Conservation (phyloP, 1,140 invertebrate genomes). For the Pogonognathellus flavescens region DNA sequence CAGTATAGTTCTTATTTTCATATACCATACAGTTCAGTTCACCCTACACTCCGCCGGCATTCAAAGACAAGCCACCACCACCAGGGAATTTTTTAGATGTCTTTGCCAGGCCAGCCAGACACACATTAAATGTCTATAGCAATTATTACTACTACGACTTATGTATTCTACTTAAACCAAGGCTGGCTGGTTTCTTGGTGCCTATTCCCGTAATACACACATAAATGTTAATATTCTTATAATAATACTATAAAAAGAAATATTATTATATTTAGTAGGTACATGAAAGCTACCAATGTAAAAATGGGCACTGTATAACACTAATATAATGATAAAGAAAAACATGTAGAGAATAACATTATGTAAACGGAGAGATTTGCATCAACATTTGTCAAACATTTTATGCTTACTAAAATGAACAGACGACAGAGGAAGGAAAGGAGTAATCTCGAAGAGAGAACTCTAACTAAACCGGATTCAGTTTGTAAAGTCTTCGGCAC, state of each 20-base stretch:
- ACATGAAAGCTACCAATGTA: conserved; percentile 17
- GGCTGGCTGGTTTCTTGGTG: too few relatives aligned
- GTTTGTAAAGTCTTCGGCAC: conserved; percentile 49
- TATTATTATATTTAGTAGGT: not conserved
- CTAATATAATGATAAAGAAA: conserved; percentile 28
- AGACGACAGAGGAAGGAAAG: conserved; percentile 47
- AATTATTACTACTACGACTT: not conserved
- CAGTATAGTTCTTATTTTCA: not conserved
- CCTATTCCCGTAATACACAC: not conserved
- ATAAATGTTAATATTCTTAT: not conserved
- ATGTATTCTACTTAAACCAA: too few relatives aligned
- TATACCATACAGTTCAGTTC: not conserved
- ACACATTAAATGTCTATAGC: conserved; percentile 32
- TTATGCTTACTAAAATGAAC: conserved; percentile 48
- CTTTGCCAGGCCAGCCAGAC: conserved; percentile 14
- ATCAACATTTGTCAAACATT: conserved; percentile 50
- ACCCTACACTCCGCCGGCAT: conserved; percentile 8
- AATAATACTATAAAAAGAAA: not conserved
- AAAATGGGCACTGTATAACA: not conserved
- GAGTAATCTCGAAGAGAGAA: conserved; percentile 46
- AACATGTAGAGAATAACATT: conserved; percentile 45
- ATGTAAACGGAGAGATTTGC: conserved; percentile 42
- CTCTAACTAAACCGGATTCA: conserved; percentile 46
- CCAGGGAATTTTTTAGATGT: conserved; percentile 9
- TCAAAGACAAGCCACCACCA: not conserved